phyloP scores from a whole-genome alignment of 2,888 invertebrate genomes.

The Hedychridium roseum region DNA sequence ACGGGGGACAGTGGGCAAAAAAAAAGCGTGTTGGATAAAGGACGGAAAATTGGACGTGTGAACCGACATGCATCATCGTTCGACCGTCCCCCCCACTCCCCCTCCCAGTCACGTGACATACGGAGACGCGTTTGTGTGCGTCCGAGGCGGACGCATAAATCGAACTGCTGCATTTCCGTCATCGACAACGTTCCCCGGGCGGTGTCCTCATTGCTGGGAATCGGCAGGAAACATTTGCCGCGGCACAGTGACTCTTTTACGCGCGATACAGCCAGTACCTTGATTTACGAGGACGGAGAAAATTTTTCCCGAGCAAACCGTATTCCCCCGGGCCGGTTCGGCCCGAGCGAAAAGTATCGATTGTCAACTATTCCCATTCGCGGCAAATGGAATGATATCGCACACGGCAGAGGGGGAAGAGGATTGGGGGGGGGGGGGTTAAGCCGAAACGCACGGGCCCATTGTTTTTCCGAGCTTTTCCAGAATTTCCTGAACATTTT shows the following conservation, averaged over 20 bases:
- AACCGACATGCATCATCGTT: constrained; percentile 44
- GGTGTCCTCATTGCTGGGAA: constrained; percentile 30
- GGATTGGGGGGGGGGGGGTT: no score
- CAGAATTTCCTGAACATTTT: no score
- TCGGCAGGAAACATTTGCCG: constrained; percentile 42
- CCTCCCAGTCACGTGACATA: constrained; percentile 31
- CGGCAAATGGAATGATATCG: no score
- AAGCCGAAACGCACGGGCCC: no score
- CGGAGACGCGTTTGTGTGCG: constrained; percentile 21
- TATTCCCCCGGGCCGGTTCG: no score
- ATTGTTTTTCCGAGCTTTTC: no score
- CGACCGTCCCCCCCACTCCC: constrained; percentile 31
- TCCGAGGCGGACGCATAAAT: constrained; percentile 55
- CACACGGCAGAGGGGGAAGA: no score
- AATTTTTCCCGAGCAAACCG: no score
- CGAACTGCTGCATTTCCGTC: constrained; percentile 60
- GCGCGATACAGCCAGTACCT: no score
- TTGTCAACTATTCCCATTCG: constrained; percentile 10
- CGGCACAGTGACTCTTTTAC: no score
- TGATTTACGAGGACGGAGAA: no score
- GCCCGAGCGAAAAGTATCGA: no score
- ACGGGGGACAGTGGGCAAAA: not conserved
- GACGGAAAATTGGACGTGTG: constrained; percentile 12
- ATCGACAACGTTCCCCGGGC: constrained; percentile 35
- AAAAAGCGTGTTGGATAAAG: not conserved